Evolutionary conservation across 2,113 vertebrate genomes (phyloP), one percentile per base, ranked within the genome.

Genomic region (Silurus meridionalis): DNA sequence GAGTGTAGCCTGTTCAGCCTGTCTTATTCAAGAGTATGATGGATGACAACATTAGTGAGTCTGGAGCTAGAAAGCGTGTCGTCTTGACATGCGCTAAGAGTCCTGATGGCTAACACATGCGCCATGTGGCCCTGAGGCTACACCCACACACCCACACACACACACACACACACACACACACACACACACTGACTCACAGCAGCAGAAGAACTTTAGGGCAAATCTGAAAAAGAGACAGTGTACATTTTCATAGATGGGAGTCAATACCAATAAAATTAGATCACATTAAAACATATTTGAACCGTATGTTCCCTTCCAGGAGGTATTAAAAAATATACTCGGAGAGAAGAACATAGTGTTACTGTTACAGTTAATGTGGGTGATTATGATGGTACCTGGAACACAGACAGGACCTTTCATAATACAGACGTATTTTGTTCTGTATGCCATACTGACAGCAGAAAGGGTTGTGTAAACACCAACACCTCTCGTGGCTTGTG

Each of bases 11-110:
- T 83, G 81, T 80, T 83, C 52, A 60, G 77, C 57, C 69, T 85
- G 91, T 92, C 91, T 94, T 87, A 90, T 94, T 94, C 92, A 80
- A 84, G 90, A 87, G 28, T 77, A 88, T 93, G 93, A 94, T 94
- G 90, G 91, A 94, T 94, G 90, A 89, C 83, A 89, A 89, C 87
- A 92, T 93, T 91, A 90, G 91, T 87, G 89, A 88, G 89, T 89
- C 69, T 50, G 79, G 89, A 86, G 85, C 58, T 90, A 88, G 90
- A 90, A 90, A 84, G 15, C 88, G 89, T 92, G 91, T 91, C 91
- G 83, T 89, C 90, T 92, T 90, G 89, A 89, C 91, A 74, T 90
- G 85, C 85, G 6, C 69, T 72, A 46, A 69, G 58, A 79, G 82
- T 72, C 83, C 90, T 90, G 60, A 72, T 87, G 85, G 85, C 88